phyloP scores from a whole-genome alignment of 2,888 invertebrate genomes.

The Anodontia alba region DNA sequence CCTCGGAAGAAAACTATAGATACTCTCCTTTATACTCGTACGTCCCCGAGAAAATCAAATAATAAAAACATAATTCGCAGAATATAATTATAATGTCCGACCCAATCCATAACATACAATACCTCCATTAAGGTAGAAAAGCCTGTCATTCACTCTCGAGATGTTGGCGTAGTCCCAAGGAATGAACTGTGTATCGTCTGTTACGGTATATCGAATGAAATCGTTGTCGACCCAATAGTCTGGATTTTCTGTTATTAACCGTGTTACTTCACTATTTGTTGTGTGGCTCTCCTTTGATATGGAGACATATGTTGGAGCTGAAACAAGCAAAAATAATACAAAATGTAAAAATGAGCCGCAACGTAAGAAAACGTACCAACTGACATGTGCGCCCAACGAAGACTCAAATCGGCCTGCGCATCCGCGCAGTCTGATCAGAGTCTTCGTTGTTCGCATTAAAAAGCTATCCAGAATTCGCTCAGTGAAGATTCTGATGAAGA shows the following conservation, averaged over 20 bases:
- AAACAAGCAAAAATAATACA: no score
- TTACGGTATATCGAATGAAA: neutral
- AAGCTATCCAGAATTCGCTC: no score
- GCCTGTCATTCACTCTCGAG: neutral
- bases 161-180: neutral
- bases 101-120: neutral
- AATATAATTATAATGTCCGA: neutral
- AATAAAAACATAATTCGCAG: neutral
- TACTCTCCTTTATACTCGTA: neutral
- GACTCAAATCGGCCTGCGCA: no score
- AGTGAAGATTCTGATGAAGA: no score
- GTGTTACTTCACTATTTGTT: neutral
- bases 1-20: neutral
- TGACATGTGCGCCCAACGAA: no score
- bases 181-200: neutral
- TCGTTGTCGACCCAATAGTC: neutral
- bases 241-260: neutral
- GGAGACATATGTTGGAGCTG: no score
- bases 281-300: neutral
- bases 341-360: no score
- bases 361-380: no score
- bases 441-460: no score
- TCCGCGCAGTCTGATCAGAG: no score
- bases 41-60: neutral
- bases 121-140: neutral